Evolutionary conservation across 2,888 invertebrate genomes (phyloP).

Genomic region (Caenorhabditis sinica): DNA sequence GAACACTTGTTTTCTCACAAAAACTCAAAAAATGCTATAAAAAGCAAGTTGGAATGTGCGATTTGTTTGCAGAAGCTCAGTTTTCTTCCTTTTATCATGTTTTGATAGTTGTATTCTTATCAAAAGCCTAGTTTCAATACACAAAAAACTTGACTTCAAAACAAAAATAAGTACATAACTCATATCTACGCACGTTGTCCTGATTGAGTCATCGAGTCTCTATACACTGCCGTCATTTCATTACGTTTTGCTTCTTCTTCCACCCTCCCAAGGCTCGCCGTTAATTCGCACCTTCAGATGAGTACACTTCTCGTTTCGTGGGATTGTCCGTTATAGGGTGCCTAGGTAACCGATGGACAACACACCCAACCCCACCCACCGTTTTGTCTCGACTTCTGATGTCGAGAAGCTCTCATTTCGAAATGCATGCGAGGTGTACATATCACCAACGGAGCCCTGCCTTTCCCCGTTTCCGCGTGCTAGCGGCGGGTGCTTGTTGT

Average conservation of each 20-base stretch:
- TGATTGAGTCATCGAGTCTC: neutral
- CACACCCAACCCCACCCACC: constrained; percentile 38
- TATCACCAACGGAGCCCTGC: constrained; percentile 36
- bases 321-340: constrained; percentile 38
- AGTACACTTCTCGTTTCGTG: constrained; percentile 5
- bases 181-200: neutral
- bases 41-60: neutral
- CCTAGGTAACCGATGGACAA: constrained; percentile 55
- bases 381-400: constrained; percentile 44
- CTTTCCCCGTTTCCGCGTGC: constrained; percentile 42
- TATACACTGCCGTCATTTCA: constrained; percentile 23
- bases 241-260: neutral
- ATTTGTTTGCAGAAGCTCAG: neutral
- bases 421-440: constrained; percentile 25
- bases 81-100: neutral
- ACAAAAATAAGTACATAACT: neutral
- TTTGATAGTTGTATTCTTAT: neutral
- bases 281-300: constrained; percentile 34
- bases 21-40: too few relatives aligned
- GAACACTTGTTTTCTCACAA: too few relatives aligned
- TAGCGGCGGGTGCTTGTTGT: constrained; percentile 45
- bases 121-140: neutral
- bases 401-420: constrained; percentile 12
- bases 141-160: neutral
- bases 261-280: neutral